Evolutionary conservation across 1,140 invertebrate genomes (phyloP).

Genomic region (Penaeus vannamei): DNA sequence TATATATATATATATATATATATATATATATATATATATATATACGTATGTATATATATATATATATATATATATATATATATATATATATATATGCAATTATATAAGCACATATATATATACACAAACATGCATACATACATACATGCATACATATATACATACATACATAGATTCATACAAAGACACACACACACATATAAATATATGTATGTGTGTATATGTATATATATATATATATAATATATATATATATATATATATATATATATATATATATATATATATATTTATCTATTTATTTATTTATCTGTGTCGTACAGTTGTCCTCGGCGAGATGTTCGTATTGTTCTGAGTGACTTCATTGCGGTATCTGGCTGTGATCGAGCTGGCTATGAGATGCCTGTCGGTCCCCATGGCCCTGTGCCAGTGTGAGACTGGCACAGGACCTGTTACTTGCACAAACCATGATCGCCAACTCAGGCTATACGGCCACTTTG

Average conservation of each 20-base stretch:
- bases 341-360: no score
- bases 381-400: no score
- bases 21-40: constrained; percentile 15
- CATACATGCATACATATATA: constrained; percentile 7
- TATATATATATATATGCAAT: not conserved
- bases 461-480: no score
- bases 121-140: not conserved
- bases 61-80: constrained; percentile 11
- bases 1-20: constrained; percentile 27
- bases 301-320: not conserved
- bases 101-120: constrained; percentile 1
- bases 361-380: no score
- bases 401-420: no score
- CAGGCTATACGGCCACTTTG: no score
- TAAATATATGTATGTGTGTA: constrained; percentile 8
- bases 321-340: no score
- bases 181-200: not conserved
- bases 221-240: constrained; percentile 21
- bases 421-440: no score
- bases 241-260: constrained; percentile 12
- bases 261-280: constrained; percentile 6
- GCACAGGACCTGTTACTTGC: no score
- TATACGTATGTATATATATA: constrained; percentile 17
- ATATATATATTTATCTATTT: not conserved
- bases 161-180: not conserved